Conservation (phyloP, 2,888 invertebrate species). For the Hemithea aestivaria region DNA sequence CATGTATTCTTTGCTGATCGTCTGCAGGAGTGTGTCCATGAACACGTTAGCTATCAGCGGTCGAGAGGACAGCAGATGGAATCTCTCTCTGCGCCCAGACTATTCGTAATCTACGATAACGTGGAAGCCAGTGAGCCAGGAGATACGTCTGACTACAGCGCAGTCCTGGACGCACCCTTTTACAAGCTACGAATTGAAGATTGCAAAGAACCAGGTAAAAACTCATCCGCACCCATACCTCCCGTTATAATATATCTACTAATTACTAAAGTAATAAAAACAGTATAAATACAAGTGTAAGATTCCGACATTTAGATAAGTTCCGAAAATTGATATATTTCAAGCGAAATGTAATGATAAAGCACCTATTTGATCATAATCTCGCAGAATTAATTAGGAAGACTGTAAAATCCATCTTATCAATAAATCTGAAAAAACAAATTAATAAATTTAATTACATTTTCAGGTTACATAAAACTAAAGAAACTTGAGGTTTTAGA, state of each 20-base stretch:
- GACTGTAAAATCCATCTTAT: too few species aligned
- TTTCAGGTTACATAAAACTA: constrained; percentile 80
- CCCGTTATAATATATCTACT: background rate
- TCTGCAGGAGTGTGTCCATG: constrained; percentile 83
- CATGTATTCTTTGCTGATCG: constrained; percentile 83
- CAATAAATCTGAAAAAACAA: too few species aligned
- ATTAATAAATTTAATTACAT: constrained; percentile 13
- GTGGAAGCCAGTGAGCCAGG: constrained; percentile 84
- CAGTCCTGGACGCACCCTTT: constrained; percentile 78
- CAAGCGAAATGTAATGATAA: too few species aligned
- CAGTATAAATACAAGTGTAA: too few species aligned
- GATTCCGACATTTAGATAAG: too few species aligned
- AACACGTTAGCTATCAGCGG: constrained; percentile 77
- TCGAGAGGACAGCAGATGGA: constrained; percentile 56
- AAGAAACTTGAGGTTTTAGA: constrained; percentile 74
- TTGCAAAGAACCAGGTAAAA: constrained; percentile 67
- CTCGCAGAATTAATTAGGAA: too few species aligned
- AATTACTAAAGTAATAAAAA: too few species aligned
- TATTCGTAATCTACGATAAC: constrained; percentile 85
- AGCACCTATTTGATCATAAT: too few species aligned
- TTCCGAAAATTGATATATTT: background rate
- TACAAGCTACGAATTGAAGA: constrained; percentile 82
- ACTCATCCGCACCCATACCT: background rate
- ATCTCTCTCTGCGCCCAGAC: constrained; percentile 80
- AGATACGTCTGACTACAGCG: constrained; percentile 80